Conservation (phyloP, 1,140 invertebrate species). For the Whitmania pigra region DNA sequence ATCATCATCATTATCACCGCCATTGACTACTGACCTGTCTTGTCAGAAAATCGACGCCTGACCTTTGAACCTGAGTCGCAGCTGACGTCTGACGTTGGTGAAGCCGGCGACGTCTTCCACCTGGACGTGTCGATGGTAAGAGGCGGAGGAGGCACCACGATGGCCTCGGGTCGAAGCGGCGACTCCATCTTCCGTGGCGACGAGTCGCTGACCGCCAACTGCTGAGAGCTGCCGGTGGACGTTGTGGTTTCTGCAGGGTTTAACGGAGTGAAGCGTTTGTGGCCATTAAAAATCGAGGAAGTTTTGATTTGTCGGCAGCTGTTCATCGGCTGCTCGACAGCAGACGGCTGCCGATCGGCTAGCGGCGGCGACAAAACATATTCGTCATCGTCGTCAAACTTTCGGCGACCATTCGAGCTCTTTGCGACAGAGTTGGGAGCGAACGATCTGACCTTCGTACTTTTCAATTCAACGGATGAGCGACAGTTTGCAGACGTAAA, state of each 20-base stretch:
- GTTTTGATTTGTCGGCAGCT: no score
- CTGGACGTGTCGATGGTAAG: no score
- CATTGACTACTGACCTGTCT: not conserved
- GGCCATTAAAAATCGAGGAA: no score
- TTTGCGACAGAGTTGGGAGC: no score
- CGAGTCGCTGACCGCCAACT: not conserved
- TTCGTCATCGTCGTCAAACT: constrained; percentile 10
- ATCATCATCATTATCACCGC: not conserved
- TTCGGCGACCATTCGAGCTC: not conserved
- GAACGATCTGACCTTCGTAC: no score
- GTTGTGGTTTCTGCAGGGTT: not conserved
- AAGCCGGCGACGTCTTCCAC: no score
- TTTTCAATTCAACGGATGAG: no score
- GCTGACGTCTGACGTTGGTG: not conserved
- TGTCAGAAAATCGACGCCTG: not conserved
- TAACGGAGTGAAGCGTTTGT: no score
- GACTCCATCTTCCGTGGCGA: not conserved
- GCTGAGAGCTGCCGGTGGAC: not conserved
- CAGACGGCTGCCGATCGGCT: not conserved
- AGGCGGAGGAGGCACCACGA: no score
- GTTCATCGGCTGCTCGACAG: not conserved
- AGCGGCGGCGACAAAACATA: not conserved
- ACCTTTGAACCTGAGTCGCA: not conserved
- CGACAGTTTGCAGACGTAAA: no score
- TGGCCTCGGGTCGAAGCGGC: not conserved